A percentile compares a stretch with the other conserved stretches of the same genome.
Conservation (phyloP, 2,797 vertebrate species). For the Gastrophryne carolinensis region DNA sequence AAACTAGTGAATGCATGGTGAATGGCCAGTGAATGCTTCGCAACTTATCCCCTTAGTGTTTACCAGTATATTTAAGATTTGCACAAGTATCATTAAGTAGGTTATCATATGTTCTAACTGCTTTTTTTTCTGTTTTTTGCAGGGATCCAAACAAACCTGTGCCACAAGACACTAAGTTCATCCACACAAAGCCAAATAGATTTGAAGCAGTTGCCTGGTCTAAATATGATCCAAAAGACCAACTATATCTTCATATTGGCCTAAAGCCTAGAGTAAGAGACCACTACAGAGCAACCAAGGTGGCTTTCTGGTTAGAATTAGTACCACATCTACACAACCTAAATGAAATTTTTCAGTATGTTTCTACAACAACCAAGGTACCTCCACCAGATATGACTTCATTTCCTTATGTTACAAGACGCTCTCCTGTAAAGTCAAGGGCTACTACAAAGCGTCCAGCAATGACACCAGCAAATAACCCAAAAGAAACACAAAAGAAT, state of each 20-base stretch:
- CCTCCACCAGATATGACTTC: slow-evolving; percentile 92
- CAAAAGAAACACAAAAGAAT: slow-evolving; percentile 84
- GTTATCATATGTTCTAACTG: too few relatives aligned
- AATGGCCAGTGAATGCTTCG: too few relatives aligned
- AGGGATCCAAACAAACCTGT: slow-evolving; percentile 96
- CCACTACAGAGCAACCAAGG: slow-evolving; percentile 93
- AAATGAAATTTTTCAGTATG: slow-evolving; percentile 94
- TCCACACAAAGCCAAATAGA: slow-evolving; percentile 94
- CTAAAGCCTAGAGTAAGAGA: slow-evolving; percentile 92
- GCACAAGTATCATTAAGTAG: too few relatives aligned
- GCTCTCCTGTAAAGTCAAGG: slow-evolving; percentile 87
- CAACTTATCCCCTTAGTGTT: too few relatives aligned
- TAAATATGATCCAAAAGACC: slow-evolving; percentile 96
- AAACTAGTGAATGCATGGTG: too few relatives aligned
- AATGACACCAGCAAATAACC: slow-evolving; percentile 80
- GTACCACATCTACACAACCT: slow-evolving; percentile 93
- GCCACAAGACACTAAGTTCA: slow-evolving; percentile 96
- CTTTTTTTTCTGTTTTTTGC: slow-evolving; percentile 42
- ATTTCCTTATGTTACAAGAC: slow-evolving; percentile 85
- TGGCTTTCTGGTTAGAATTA: slow-evolving; percentile 93
- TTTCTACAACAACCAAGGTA: slow-evolving; percentile 93
- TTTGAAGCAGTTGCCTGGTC: slow-evolving; percentile 98
- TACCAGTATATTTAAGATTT: too few relatives aligned
- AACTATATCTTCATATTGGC: slow-evolving; percentile 93
- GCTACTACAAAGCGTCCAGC: slow-evolving; percentile 94